These are phyloP conservation scores for Hypomecis punctinalis DNA, from an alignment of 2,888 invertebrate species.

Conservation along the genomic window DNA sequence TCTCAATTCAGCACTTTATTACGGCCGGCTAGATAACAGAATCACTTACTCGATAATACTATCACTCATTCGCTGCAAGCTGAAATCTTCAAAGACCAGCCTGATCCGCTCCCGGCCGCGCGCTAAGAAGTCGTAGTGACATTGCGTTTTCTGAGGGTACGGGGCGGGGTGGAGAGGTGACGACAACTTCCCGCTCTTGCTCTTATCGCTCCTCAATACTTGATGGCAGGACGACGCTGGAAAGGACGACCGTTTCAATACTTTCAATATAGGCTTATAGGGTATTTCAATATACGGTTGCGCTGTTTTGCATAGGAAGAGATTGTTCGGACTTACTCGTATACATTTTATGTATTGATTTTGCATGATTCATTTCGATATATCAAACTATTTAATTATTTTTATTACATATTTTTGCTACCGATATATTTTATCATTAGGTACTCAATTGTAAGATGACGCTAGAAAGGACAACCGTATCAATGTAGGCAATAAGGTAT, in stretches of 20 bases:
- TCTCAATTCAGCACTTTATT: constrained; percentile 18
- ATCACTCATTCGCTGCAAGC: constrained; percentile 88
- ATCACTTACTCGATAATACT: constrained; percentile 87
- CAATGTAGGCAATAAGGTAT: no score
- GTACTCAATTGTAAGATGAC: no score
- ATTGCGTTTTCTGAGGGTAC: constrained; percentile 92
- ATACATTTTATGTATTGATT: no score
- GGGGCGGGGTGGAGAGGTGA: constrained; percentile 93
- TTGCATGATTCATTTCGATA: no score
- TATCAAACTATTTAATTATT: no score
- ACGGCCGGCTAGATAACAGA: constrained; percentile 19
- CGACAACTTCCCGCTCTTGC: constrained; percentile 92
- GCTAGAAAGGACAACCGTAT: no score
- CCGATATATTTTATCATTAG: no score
- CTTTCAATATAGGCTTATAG: constrained; percentile 32
- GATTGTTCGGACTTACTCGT: constrained; percentile 19
- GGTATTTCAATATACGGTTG: constrained; percentile 22
- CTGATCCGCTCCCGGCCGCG: constrained; percentile 92
- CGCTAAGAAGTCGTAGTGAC: constrained; percentile 96
- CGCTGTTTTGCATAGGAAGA: constrained; percentile 39
- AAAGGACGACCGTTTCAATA: constrained; percentile 47
- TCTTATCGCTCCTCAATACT: constrained; percentile 90
- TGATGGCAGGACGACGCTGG: constrained; percentile 91
- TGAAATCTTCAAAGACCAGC: constrained; percentile 93
- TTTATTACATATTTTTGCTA: no score